These are phyloP conservation scores for Drosophila pectinifera DNA, from an alignment of 1,140 invertebrate genomes.

Conservation along the genomic window DNA sequence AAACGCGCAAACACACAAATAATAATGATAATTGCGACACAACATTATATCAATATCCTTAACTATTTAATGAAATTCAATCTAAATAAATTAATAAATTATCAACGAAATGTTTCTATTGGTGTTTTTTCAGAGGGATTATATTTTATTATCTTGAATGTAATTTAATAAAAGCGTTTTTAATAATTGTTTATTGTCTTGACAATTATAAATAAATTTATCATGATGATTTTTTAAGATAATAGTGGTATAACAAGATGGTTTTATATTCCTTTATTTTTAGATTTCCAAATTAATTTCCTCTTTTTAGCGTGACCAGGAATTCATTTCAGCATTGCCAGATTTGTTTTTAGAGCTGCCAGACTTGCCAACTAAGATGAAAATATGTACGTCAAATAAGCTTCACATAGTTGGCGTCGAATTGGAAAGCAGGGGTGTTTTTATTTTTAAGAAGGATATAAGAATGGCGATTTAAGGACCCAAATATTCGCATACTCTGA, in stretches of 20 bases:
- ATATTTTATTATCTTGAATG: too few relatives aligned
- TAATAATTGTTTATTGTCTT: too few relatives aligned
- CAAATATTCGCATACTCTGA: too few relatives aligned
- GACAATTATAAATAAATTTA: too few relatives aligned
- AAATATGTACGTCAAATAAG: too few relatives aligned
- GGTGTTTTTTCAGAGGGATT: not conserved
- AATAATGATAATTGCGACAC: slow-evolving; percentile 64
- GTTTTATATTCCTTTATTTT: too few relatives aligned
- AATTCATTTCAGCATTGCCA: accelerated
- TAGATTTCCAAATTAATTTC: too few relatives aligned
- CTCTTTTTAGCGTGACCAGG: slow-evolving; percentile 2
- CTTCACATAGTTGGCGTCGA: too few relatives aligned
- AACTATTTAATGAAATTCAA: slow-evolving; percentile 82
- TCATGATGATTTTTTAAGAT: not conserved
- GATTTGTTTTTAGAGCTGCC: not conserved
- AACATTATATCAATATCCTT: slow-evolving; percentile 83
- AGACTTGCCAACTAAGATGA: not conserved
- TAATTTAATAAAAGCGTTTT: not conserved
- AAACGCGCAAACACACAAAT: slow-evolving; percentile 34
- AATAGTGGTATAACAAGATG: not conserved
- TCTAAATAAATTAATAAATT: slow-evolving; percentile 81
- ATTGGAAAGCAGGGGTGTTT: too few relatives aligned
- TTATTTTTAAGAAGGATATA: too few relatives aligned
- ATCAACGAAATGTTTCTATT: slow-evolving; percentile 21
- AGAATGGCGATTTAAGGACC: too few relatives aligned